Evolutionary conservation across 2,888 invertebrate genomes (phyloP), one percentile per base, ranked within the genome.

Genomic region (Idaea biselata): DNA sequence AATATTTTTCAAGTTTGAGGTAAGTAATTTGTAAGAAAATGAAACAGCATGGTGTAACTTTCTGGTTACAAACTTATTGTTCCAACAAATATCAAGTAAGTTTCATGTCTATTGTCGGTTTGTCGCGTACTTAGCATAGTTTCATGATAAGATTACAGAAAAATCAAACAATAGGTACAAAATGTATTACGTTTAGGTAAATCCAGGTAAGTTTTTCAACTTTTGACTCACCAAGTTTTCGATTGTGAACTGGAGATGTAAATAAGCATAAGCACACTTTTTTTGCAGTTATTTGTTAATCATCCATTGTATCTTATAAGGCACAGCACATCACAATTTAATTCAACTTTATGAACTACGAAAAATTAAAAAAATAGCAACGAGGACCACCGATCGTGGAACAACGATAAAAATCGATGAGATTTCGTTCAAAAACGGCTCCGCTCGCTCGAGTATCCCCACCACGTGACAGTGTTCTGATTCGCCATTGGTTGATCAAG

Each of bases 261-360:
- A 25, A 25, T 25, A 25, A 72, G 76, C 79, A 80, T 82, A 79
- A 72, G 71, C 68, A 80, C 59, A 64, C 60, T 63, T 33, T 63
- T 33, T 61, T 17, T 60, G 60, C 8, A 55, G 25, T 60, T 82
- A 89, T 72, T 78, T 80, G 76, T 76, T 77, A 82, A 83, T 83
- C 18, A 86, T 84, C 80, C 91, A 91, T 91, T 86, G 84, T 89
- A 80, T 82, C 79, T 85, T 17, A 83, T 80, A 77, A 78, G 67
- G 75, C 88, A 87, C 90, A 76, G 70, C 84, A 87, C 85, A 84
- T 80, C 87, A 87, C 89, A 77, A 83, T 70, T 70, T 76, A 72
- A 69, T 69, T 68, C 63, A 44, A 60, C 63, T 16, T 59, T 53
- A 60, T 44, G 18, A 25, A 58, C 53, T 60, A 59, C 58, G 53